Base-by-base conservation (phyloP, 2,888 invertebrate genomes). In the Aproaerema taeniolella region DNA sequence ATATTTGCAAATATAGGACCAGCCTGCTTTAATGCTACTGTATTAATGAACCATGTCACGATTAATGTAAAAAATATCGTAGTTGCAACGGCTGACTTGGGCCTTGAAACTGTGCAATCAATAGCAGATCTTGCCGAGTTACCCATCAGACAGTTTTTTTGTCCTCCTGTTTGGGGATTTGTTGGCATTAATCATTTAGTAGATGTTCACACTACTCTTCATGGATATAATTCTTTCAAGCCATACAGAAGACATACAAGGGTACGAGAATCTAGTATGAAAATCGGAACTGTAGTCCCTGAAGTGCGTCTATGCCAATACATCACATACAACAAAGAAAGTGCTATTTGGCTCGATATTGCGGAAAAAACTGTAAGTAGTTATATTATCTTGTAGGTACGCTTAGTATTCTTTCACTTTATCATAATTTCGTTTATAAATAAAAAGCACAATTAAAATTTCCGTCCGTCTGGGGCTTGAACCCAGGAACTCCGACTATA, bases 161-260 rank as follows among this genome's bases (percentile, higher is more conserved):
- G 88, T 39, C 89, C 91, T 6, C 89, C 90, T 17, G 90, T 91
- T 3, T 91, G 91, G 90, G 91, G 91, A 6, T 90, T 88, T 49
- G 73, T 89, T 16, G 90, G 89, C 9, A 61, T 88, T 13, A 88
- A 88, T 53, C 81, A 87, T 24, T 77, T 88, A 39, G 78, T 90
- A 4, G 90, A 90, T 59, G 59, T 89, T 10, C 68, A 66, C 41
- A 88, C 83, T 29, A 87, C 87, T n/a, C 55, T 89, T 34, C 88
- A 89, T 51, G 83, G 77, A 55, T 87, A 86, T 43, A 72, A 88
- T 47, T 63, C 81, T 26, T 87, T 86, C 55, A 65, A 79, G 45
- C 89, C 90, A 0, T 88, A 86, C 50, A 62, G 61, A 38, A 79
- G 89, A 59, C 87, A 83, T 31, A 50, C 78, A 7, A 88, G 71